Percentiles rank a stretch among this genome's conserved stretches.
Evolutionary conservation across 1,140 invertebrate species (phyloP).

Genomic region (Drosophila murphyi): DNA sequence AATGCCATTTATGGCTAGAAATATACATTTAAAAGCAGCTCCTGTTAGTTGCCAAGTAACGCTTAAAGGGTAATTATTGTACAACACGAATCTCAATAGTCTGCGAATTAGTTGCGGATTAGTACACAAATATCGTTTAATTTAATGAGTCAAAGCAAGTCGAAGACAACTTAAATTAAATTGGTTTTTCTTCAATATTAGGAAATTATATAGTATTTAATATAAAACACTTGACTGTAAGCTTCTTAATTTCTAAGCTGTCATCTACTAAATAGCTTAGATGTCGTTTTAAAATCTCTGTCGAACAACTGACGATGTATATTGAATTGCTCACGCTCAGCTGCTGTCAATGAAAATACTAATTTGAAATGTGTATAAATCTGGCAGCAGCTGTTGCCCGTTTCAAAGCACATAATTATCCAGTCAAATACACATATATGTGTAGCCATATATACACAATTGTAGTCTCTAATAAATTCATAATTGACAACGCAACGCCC

Average conservation of each 20-base stretch:
- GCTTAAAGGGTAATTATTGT: background rate
- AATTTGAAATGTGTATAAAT: slow-evolving; percentile 1
- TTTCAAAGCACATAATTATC: slow-evolving; percentile 17
- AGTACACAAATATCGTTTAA: background rate
- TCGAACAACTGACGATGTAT: too few relatives aligned
- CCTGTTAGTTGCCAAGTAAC: slow-evolving; percentile 18
- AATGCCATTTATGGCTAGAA: background rate
- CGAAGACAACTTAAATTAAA: background rate
- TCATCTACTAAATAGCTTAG: too few relatives aligned
- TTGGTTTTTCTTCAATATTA: background rate
- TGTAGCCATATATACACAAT: slow-evolving; percentile 20
- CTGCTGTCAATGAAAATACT: slow-evolving; percentile 5
- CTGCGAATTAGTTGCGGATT: background rate
- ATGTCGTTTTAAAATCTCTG: too few relatives aligned
- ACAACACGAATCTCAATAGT: background rate
- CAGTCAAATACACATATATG: background rate
- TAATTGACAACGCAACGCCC: slow-evolving; percentile 46
- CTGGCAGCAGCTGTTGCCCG: slow-evolving; percentile 7
- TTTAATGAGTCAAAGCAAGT: background rate
- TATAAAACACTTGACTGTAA: too few relatives aligned
- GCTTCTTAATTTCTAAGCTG: too few relatives aligned
- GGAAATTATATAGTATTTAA: too few relatives aligned
- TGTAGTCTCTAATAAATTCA: slow-evolving; percentile 58
- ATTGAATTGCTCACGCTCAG: background rate
- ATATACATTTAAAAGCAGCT: background rate